Conservation (phyloP, 2,888 invertebrate species). For the Acanthopleura granulata region DNA sequence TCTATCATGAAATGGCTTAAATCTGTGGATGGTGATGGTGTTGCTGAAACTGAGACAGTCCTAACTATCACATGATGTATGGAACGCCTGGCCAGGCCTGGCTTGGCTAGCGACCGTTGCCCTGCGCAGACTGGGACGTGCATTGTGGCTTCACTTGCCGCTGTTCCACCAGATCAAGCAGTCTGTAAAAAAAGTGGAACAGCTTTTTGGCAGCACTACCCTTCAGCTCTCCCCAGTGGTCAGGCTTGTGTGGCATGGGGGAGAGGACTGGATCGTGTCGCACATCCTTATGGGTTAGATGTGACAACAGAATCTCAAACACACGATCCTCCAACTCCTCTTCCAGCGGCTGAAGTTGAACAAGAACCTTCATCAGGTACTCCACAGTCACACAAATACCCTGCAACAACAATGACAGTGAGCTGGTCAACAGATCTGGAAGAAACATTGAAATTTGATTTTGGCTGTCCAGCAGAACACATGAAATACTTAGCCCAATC, state of each 20-base stretch:
- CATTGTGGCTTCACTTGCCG: not conserved
- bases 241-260: not conserved
- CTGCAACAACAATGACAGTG: slow-evolving; percentile 69
- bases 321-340: slow-evolving; percentile 76
- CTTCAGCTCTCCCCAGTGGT: slow-evolving; percentile 27
- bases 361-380: slow-evolving; percentile 79
- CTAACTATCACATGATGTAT: no score
- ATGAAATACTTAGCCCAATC: no score
- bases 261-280: slow-evolving; percentile 16
- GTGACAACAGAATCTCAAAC: slow-evolving; percentile 77
- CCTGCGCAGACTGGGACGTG: not conserved
- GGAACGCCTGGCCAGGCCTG: no score
- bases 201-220: slow-evolving; percentile 21
- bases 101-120: no score
- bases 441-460: no score
- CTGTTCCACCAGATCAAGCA: slow-evolving; percentile 20
- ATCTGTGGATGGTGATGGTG: no score
- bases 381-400: slow-evolving; percentile 79
- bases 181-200: slow-evolving; percentile 23
- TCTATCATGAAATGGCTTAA: no score
- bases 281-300: slow-evolving; percentile 77
- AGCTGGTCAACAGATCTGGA: no score
- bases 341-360: slow-evolving; percentile 77
- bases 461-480: no score
- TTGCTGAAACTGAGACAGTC: no score